Percentiles rank a stretch among this genome's conserved stretches.
phyloP scores from a whole-genome alignment of 2,797 vertebrate genomes.

The Chelonia mydas region DNA sequence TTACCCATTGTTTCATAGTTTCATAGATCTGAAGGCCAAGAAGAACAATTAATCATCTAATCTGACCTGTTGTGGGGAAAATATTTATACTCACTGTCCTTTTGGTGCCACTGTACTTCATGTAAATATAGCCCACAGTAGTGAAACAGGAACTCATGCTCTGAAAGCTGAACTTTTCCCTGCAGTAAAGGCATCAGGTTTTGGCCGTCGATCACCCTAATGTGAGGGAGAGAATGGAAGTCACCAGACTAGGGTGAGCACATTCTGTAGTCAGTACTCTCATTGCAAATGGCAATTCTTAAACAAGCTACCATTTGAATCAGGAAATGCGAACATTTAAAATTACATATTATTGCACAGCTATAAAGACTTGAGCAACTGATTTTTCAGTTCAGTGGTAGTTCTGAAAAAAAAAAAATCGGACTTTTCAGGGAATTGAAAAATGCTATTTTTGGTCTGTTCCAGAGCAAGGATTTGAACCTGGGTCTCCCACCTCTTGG shows the following conservation, averaged over 20 bases:
- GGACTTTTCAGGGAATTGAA: background rate
- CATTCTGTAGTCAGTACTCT: background rate
- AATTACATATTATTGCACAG: background rate
- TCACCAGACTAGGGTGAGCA: background rate
- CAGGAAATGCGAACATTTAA: background rate
- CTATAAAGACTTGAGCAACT: background rate
- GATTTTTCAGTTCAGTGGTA: background rate
- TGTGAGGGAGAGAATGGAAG: accelerated
- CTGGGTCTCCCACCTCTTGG: background rate
- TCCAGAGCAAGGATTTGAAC: background rate
- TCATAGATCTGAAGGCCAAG: background rate
- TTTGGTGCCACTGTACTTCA: conserved; percentile 75
- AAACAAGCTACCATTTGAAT: background rate
- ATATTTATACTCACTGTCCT: conserved; percentile 68
- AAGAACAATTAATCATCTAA: accelerated
- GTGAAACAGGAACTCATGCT: conserved; percentile 77
- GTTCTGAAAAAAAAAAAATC: background rate
- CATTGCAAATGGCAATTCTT: background rate
- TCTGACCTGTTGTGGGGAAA: background rate
- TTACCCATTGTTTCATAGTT: background rate
- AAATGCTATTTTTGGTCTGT: background rate
- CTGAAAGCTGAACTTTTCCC: conserved; percentile 9
- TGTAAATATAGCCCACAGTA: conserved; percentile 71
- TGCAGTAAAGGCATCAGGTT: conserved; percentile 63
- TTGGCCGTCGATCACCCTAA: conserved; percentile 56